Conservation (phyloP, 2,888 invertebrate species). For the Oxystoma pomonae region DNA sequence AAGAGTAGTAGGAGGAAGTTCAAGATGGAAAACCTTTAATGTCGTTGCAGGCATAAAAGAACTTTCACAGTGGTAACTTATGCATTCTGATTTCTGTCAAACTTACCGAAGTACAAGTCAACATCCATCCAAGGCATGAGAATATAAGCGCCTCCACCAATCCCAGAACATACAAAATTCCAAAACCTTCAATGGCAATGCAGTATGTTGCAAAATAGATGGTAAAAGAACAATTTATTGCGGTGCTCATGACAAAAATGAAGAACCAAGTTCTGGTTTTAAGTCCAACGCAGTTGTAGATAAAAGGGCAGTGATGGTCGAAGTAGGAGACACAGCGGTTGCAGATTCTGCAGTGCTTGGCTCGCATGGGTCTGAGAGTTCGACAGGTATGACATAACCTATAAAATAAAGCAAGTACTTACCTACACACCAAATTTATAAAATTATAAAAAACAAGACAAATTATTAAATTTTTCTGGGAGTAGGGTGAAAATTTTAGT, state of each 20-base stretch:
- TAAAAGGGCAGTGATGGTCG: slow-evolving; percentile 94
- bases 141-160: slow-evolving; percentile 79
- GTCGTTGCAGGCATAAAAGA: too few relatives aligned
- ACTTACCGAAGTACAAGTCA: slow-evolving; percentile 83
- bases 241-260: slow-evolving; percentile 81
- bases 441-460: too few relatives aligned
- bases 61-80: too few relatives aligned
- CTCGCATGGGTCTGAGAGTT: slow-evolving; percentile 79
- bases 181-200: slow-evolving; percentile 80
- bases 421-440: too few relatives aligned
- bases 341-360: slow-evolving; percentile 90
- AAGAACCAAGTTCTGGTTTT: slow-evolving; percentile 93
- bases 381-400: slow-evolving; percentile 87
- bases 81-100: too few relatives aligned
- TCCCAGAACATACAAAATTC: slow-evolving; percentile 78
- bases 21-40: too few relatives aligned
- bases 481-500: too few relatives aligned
- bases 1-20: too few relatives aligned
- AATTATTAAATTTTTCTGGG: too few relatives aligned
- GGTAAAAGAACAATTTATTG: slow-evolving; percentile 82
- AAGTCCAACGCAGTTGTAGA: slow-evolving; percentile 91
- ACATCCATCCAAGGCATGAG: slow-evolving; percentile 81
- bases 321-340: slow-evolving; percentile 76
- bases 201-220: slow-evolving; percentile 86
- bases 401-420: too few relatives aligned